A percentile compares a stretch with the other conserved stretches of the same genome.
Conservation (phyloP, 2,797 vertebrate genomes). For the Urocyon cinereoargenteus region DNA sequence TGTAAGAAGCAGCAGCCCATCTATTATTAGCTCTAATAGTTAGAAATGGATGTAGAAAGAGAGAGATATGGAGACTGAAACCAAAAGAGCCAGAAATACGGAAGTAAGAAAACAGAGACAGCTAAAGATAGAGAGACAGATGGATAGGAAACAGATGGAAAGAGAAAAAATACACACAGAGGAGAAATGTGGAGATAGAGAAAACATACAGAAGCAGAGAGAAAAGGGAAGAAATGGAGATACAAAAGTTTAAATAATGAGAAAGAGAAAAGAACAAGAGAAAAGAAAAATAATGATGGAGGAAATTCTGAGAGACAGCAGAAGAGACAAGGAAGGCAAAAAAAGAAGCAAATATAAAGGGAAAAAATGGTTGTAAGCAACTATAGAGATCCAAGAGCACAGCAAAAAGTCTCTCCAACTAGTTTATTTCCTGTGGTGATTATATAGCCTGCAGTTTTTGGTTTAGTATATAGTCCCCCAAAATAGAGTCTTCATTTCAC, state of each 20-base stretch:
- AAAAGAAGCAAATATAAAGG: not conserved
- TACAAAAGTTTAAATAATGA: not conserved
- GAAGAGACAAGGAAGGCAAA: not conserved
- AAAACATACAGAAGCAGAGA: not conserved
- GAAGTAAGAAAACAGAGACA: constrained; percentile 15
- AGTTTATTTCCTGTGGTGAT: not conserved
- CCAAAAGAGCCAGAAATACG: not conserved
- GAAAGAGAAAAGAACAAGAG: not conserved
- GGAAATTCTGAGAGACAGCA: not conserved
- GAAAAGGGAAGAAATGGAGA: not conserved
- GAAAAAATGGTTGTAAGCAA: not conserved
- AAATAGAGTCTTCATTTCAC: not conserved
- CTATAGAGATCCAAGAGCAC: not conserved
- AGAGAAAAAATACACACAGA: not conserved
- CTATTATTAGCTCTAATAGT: not conserved
- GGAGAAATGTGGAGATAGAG: not conserved
- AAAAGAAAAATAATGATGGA: not conserved
- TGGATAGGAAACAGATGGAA: not conserved
- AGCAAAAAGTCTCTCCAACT: not conserved
- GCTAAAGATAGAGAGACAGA: constrained; percentile 24
- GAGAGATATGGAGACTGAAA: not conserved
- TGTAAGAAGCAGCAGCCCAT: not conserved
- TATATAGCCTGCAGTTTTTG: not conserved
- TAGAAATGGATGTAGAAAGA: not conserved
- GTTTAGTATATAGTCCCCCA: not conserved